Evolutionary conservation across 2,888 invertebrate genomes (phyloP), one percentile per base, ranked within the genome.

Genomic region (Malthinus flaveolus): DNA sequence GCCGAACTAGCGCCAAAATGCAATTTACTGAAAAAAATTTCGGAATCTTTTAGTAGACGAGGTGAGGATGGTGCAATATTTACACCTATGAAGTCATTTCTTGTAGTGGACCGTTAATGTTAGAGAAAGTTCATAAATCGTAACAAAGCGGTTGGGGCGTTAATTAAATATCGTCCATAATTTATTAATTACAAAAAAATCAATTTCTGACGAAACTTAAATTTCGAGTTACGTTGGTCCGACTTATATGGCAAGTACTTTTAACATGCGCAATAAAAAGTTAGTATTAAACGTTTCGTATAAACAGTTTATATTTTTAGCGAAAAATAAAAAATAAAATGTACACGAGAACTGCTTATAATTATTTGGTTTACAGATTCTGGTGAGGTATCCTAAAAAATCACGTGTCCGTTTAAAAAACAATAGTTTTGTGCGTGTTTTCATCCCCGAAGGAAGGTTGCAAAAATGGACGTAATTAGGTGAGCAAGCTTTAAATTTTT

Each of bases 281-380:
- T 42, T 42, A 7, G 39, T 15, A n/a, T n/a, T n/a, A 23, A 9
- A 42, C 15, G 39, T 42, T 42, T 42, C 10, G 8, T 9, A 15
- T 12, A 39, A 13, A 39, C 39, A 39, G 39, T 13, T 12, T 13
- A 39, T 39, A 39, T 42, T 15, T 42, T 42, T 42, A 42, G 39
- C 13, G 39, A 7, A 42, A 42, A 42, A 23, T 23, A 23, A 23
- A 23, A 23, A 23, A 23, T 5, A 3, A 15, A 15, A 15, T 42
- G 39, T 15, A 15, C 39, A 42, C n/a, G 11, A n/a, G 23, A 42
- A 42, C 15, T 42, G 39, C 23, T 13, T 11, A 15, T 42, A 42
- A 23, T 42, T 42, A 42, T 42, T 42, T 42, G 15, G 39, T 42
- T 23, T 42, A n/a, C 39, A 42, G 39, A 23, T 42, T 42, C n/a